A percentile compares a stretch with the other conserved stretches of the same genome.
These are phyloP conservation scores for Galaxias olidus DNA, from an alignment of 2,797 vertebrate genomes.

Conservation along the genomic window DNA sequence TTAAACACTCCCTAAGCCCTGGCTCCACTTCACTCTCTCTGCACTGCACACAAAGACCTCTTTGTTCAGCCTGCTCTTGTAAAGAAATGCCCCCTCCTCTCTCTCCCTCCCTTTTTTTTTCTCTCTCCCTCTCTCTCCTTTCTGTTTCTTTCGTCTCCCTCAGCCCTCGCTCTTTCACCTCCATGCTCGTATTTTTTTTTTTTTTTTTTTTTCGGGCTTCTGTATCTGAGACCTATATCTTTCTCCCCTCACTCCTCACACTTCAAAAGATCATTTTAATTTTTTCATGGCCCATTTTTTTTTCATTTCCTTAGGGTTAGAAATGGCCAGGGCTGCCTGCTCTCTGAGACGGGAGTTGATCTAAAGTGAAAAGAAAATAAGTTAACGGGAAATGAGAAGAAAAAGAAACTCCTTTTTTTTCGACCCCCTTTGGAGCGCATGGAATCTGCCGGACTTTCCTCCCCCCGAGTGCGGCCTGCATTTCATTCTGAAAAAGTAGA, in stretches of 20 bases:
- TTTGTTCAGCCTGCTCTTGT: conserved; percentile 52
- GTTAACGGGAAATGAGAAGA: conserved; percentile 7
- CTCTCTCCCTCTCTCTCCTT: conserved; percentile 22
- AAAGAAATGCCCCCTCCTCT: conserved; percentile 30
- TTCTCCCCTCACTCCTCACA: conserved; percentile 5
- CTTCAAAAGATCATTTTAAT: conserved; percentile 25
- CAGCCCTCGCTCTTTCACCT: conserved; percentile 10
- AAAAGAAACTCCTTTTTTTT: background rate
- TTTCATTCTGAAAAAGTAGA: background rate
- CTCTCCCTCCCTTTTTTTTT: background rate
- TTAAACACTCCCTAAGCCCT: conserved; percentile 55
- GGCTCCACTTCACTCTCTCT: conserved; percentile 43
- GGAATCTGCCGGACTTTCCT: conserved; percentile 9
- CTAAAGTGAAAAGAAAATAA: conserved; percentile 7
- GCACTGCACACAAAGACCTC: conserved; percentile 49
- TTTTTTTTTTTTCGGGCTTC: conserved; percentile 5
- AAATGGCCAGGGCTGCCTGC: conserved; percentile 1
- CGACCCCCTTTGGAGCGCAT: background rate
- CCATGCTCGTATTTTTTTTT: conserved; percentile 16
- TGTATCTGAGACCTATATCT: conserved; percentile 1
- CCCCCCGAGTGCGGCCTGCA: background rate
- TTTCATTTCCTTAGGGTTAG: conserved; percentile 16
- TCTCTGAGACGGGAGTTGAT: conserved; percentile 6
- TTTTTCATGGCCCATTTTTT: conserved; percentile 17
- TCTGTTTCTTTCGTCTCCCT: conserved; percentile 19